Evolutionary conservation across 2,113 vertebrate species (phyloP), one percentile per base, ranked within the genome.

Genomic region (Calonectris borealis): DNA sequence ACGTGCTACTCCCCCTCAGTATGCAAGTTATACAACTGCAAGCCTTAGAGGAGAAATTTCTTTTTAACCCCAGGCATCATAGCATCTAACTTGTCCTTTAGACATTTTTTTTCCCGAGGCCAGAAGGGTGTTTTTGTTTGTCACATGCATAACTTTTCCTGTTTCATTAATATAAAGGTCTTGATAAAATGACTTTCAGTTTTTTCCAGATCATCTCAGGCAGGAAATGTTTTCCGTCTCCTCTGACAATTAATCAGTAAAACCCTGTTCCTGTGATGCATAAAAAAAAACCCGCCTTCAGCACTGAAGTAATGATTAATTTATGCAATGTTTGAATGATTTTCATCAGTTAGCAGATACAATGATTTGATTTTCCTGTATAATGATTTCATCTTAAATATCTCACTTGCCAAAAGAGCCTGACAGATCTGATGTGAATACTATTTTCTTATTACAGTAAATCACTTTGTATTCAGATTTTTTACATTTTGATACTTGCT

Each of bases 301-400:
- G 64, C 44, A 71, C 40, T 87, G 29, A 95, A 94, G 32, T 86
- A 71, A 25, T 95, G 69, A 94, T 91, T 96, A 93, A 89, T 95
- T 93, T 97, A 96, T 94, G 84, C 91, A 95, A 26, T 83, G 58
- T 94, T 84, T 96, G 58, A 87, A 73, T 91, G 57, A 82, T 91
- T 95, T 94, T 95, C 46, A 89, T 96, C 73, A 83, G 86, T 87
- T 96, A 87, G 49, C 40, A 89, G 71, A 80, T 73, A 91, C 73
- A 87, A 94, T 84, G 44, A 93, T 95, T 95, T 96, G 78, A 91
- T 95, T 91, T 94, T 87, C 66, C 84, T 93, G 91, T 89, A 76
- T 93, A 90, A 97, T 80, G 21, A 85, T 80, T 96, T 92, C 25
- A 83, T 85, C 49, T 91, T 79, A 38, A 62, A 48, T 85, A 82